A percentile compares a stretch with the other conserved stretches of the same genome.
Evolutionary conservation across 2,797 vertebrate genomes (phyloP).

Genomic region (Cephalopachus bancanus): DNA sequence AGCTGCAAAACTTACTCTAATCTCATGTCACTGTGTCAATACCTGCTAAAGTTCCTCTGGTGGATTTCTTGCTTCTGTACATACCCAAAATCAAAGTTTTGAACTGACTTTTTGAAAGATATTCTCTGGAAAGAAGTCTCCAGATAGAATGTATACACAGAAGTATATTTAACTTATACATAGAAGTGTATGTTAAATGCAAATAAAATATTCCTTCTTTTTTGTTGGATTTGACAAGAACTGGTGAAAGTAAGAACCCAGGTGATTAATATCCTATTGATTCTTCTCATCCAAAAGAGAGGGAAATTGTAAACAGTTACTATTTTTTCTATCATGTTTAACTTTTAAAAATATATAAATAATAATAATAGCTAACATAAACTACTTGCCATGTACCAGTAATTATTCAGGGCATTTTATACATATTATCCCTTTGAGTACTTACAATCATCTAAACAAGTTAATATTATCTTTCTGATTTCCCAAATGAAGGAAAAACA

Average conservation of each 20-base stretch:
- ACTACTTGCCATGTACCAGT: neutral
- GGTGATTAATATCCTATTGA: neutral
- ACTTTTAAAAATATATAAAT: neutral
- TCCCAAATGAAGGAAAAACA: conserved; percentile 15
- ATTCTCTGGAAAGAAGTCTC: neutral
- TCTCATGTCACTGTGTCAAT: neutral
- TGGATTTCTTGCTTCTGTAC: neutral
- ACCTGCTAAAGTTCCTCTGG: neutral
- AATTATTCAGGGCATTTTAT: conserved; percentile 22
- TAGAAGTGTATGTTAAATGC: neutral
- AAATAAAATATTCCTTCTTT: neutral
- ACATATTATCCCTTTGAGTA: neutral
- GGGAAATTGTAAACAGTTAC: neutral
- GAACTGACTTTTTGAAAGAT: conserved; percentile 1
- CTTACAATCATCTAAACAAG: neutral
- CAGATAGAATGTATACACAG: neutral
- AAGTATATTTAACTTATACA: neutral
- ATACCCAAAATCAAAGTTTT: neutral
- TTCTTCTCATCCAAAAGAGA: neutral
- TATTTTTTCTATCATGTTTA: neutral
- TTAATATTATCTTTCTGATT: neutral
- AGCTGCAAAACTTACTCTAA: neutral
- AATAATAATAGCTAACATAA: neutral
- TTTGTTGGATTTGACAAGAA: conserved; percentile 39
- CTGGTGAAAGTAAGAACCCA: neutral